Evolutionary conservation across 2,888 invertebrate genomes (phyloP), one percentile per base, ranked within the genome.

Genomic region (Nomada goodeniana): DNA sequence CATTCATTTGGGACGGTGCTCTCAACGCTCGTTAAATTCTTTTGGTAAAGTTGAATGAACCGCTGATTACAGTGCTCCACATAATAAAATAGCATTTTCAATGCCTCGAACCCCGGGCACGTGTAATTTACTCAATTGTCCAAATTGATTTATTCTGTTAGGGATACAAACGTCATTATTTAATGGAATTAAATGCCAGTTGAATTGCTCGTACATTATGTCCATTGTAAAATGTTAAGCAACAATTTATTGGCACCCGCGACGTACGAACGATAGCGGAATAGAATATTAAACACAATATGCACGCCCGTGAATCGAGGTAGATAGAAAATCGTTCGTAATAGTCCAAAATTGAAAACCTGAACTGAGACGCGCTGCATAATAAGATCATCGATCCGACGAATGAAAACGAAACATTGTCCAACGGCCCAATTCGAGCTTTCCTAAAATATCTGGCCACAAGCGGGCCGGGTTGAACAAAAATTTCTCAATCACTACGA

Each of bases 31-130:
- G 29, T 36, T 60, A 50, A 63, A 63, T 53, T 44, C 52, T 23
- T 72, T 29, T 36, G 63, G 44, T 26, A 53, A 53, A 53, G 26
- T 55, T 63, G n/a, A 72, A 72, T 44, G 63, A 42, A n/a, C 63
- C 2, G 36, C 42, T 13, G 52, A 71, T 60, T 52, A 20, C 42
- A 63, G n/a, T 72, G 55, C 26, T n/a, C 2, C 18, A 2, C 7
- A 9, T 44, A 26, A 61, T 72, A 72, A 72, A 63, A 63, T 44
- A n/a, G 36, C 26, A 63, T 15, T 53, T 52, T 53, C n/a, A 29
- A 42, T 20, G 23, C 63, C 7, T 13, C 13, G n/a, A 20, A n/a
- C 18, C 36, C 26, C 42, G 18, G 72, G 23, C 23, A 63, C 23
- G 9, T 20, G 13, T 15, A 26, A 53, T n/a, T 52, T 18, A 29